A percentile compares a stretch with the other conserved stretches of the same genome.
phyloP scores from a whole-genome alignment of 2,113 vertebrate genomes.

The Carassius gibelio region DNA sequence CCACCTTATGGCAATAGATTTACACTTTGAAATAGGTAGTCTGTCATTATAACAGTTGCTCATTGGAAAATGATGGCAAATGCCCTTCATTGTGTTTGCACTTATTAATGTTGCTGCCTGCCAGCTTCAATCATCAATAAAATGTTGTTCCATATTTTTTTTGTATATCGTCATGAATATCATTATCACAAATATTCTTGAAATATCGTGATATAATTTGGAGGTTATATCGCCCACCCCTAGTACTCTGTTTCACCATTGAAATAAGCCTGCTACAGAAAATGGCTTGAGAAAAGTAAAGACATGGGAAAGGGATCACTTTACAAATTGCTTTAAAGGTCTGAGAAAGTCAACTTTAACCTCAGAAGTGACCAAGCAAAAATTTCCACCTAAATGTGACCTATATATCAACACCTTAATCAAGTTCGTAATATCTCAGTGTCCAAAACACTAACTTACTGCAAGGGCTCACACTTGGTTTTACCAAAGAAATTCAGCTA shows the following conservation, averaged over 20 bases:
- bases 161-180: too few species aligned
- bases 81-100: too few species aligned
- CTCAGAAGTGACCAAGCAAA: conserved; percentile 4
- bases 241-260: background rate
- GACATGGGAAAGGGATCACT: background rate
- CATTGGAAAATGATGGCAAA: too few species aligned
- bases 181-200: too few species aligned
- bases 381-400: background rate
- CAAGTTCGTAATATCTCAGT: conserved; percentile 23
- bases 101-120: too few species aligned
- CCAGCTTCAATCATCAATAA: too few species aligned
- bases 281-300: background rate
- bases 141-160: too few species aligned
- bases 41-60: too few species aligned
- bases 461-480: conserved; percentile 34
- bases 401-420: conserved; percentile 24
- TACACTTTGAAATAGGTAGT: too few species aligned
- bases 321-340: background rate
- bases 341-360: background rate
- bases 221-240: too few species aligned
- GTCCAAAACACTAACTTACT: background rate
- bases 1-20: too few species aligned
- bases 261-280: background rate
- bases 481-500: conserved; percentile 18
- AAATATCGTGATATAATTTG: too few species aligned